Percentiles rank a stretch among this genome's conserved stretches.
Conservation (phyloP, 2,888 invertebrate species). For the Melolontha melolontha region DNA sequence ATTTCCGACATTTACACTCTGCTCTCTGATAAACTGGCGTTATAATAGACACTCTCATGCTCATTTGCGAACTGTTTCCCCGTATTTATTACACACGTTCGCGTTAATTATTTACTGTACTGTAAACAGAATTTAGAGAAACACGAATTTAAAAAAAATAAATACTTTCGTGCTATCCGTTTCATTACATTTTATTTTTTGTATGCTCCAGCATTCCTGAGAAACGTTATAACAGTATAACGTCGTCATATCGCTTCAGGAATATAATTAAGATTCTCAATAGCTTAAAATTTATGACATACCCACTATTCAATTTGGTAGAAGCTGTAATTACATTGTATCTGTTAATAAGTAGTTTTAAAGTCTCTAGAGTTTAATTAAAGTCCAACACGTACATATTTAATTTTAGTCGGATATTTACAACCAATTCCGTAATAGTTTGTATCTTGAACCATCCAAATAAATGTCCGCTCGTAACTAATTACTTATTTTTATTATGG, state of each 20-base stretch:
- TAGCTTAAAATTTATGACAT: constrained; percentile 14
- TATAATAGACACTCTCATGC: constrained; percentile 60
- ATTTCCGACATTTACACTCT: constrained; percentile 58
- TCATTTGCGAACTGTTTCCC: constrained; percentile 54
- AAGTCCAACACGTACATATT: background rate
- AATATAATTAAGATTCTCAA: constrained; percentile 31
- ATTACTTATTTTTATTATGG: too few relatives aligned
- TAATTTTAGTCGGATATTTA: too few relatives aligned
- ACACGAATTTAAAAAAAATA: constrained; percentile 11
- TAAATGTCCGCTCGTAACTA: too few relatives aligned
- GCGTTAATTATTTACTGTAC: constrained; percentile 50
- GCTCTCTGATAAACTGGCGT: constrained; percentile 56
- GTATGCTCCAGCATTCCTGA: constrained; percentile 10
- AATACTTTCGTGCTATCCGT: constrained; percentile 23
- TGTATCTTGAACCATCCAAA: too few relatives aligned
- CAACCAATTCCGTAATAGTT: too few relatives aligned
- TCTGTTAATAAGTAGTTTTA: constrained; percentile 2
- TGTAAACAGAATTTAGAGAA: constrained; percentile 32
- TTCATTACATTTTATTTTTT: constrained; percentile 27
- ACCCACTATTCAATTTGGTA: constrained; percentile 19
- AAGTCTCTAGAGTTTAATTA: constrained; percentile 24
- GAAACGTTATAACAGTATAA: constrained; percentile 14
- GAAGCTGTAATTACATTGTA: constrained; percentile 18
- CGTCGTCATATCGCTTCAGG: background rate
- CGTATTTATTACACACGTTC: constrained; percentile 49